Evolutionary conservation across 2,113 vertebrate genomes (phyloP).

Genomic region (Trogon surrucura): DNA sequence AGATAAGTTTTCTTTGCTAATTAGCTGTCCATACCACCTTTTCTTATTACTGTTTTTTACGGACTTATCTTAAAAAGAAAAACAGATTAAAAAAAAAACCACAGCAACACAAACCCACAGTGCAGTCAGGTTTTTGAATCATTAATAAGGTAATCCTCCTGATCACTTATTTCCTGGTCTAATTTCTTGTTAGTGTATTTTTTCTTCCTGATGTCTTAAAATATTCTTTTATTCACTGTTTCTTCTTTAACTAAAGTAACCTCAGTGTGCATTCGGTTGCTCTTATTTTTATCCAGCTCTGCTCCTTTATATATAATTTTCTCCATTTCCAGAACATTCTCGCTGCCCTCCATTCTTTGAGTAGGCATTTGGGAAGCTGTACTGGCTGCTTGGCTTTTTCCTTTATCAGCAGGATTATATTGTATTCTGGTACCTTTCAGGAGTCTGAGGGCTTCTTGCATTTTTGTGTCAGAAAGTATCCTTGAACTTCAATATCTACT

Average conservation of each 20-base stretch:
- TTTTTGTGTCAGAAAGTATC: not conserved
- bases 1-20: not conserved
- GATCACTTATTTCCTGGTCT: not conserved
- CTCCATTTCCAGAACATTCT: not conserved
- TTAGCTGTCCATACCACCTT: not conserved
- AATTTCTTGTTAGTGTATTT: not conserved
- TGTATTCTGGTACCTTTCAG: conserved; percentile 8
- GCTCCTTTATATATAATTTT: not conserved
- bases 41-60: not conserved
- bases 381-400: not conserved
- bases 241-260: not conserved
- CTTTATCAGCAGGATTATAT: conserved; percentile 14
- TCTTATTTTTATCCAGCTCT: not conserved
- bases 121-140: not conserved
- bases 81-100: too few species aligned
- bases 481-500: not conserved
- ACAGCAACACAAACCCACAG: not conserved
- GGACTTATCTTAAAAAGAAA: not conserved
- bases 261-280: not conserved
- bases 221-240: not conserved
- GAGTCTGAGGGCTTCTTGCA: not conserved
- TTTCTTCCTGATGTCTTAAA: not conserved
- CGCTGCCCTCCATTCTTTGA: not conserved
- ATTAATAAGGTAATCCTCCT: not conserved
- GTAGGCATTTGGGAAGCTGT: not conserved